These are phyloP conservation scores for Loriculus beryllinus DNA, from an alignment of 2,797 vertebrate species.

Conservation along the genomic window DNA sequence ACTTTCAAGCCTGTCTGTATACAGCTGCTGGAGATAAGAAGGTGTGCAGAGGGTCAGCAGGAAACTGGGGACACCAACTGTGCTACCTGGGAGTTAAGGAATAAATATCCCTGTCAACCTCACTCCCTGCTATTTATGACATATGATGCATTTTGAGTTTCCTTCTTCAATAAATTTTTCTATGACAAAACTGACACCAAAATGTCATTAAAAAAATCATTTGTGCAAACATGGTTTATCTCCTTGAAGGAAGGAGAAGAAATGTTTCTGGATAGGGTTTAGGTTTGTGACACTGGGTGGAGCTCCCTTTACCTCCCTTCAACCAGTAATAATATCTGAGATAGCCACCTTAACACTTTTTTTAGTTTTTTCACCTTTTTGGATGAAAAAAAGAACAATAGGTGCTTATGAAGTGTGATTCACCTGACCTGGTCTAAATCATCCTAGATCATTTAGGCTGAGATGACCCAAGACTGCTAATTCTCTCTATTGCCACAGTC, in stretches of 20 bases:
- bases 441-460: background rate
- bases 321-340: background rate
- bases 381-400: background rate
- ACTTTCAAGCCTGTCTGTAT: background rate
- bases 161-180: background rate
- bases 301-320: background rate
- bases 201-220: background rate
- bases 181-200: background rate
- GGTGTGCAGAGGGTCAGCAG: background rate
- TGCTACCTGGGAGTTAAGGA: background rate
- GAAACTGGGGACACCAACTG: rapidly evolving
- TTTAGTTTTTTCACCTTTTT: too few relatives aligned
- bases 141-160: rapidly evolving
- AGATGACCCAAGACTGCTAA: background rate
- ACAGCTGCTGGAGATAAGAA: background rate
- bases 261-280: background rate
- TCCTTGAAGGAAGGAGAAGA: background rate
- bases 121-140: too few relatives aligned
- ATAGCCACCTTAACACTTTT: background rate
- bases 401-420: background rate
- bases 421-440: background rate
- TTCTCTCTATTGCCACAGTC: background rate
- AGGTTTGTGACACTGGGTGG: background rate
- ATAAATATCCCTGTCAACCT: background rate
- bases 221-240: rapidly evolving